These are phyloP conservation scores for Macrotus californicus DNA, from an alignment of 2,113 vertebrate genomes.

Conservation along the genomic window DNA sequence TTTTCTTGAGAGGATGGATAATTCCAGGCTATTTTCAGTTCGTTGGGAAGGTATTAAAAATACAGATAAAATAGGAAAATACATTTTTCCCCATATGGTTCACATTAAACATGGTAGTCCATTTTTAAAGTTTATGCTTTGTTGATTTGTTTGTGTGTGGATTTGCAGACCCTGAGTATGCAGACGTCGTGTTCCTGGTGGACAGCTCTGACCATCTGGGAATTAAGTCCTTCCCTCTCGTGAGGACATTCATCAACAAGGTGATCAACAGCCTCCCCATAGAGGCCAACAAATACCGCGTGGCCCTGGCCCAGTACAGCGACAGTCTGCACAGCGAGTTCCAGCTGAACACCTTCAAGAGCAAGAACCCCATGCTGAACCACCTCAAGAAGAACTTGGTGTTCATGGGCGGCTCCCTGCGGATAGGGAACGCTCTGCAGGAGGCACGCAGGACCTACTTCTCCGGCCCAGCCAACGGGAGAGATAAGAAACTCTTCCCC, in stretches of 20 bases:
- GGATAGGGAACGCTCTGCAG: constrained; percentile 64
- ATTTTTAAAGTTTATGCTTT: background rate
- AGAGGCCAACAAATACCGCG: constrained; percentile 59
- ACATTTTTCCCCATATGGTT: background rate
- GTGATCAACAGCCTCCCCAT: constrained; percentile 65
- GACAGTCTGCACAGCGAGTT: constrained; percentile 61
- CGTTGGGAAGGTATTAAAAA: background rate
- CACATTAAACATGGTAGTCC: background rate
- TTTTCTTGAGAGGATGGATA: background rate
- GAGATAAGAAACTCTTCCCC: constrained; percentile 68
- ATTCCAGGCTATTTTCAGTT: background rate
- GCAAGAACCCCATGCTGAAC: constrained; percentile 67
- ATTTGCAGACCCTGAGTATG: constrained; percentile 50
- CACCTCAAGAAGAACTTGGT: constrained; percentile 69
- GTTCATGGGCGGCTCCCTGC: constrained; percentile 59
- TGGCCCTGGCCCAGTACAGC: constrained; percentile 76
- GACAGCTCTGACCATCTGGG: constrained; percentile 72
- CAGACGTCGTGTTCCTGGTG: constrained; percentile 77
- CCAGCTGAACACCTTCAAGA: constrained; percentile 59
- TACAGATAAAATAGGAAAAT: background rate
- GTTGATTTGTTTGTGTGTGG: background rate
- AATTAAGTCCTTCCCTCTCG: constrained; percentile 36
- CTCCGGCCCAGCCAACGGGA: background rate
- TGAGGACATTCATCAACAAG: constrained; percentile 67
- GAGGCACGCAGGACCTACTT: constrained; percentile 62